Base-by-base conservation (phyloP, 2,888 invertebrate genomes). In the Sarcophaga carnaria region DNA sequence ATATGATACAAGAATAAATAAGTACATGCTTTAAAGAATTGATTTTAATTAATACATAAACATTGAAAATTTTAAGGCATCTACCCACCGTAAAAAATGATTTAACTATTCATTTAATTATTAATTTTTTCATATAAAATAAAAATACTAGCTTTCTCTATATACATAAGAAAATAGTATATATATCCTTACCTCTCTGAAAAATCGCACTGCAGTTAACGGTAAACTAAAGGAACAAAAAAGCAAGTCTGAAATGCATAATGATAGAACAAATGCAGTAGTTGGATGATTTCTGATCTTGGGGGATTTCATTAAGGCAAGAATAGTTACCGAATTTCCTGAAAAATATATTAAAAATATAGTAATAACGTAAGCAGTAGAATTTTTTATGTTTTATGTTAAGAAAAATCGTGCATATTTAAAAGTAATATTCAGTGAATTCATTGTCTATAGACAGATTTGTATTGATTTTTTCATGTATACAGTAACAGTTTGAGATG, bases 181-280 rank as follows among this genome's bases (percentile, higher is more conserved):
- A 63, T 63, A 20, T 11, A 17, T 17, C 90, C 90, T 89, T 89
- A 94, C 94, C 94, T 97, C 96, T 92, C 96, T 95, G 91, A 97
- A 96, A 94, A 96, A 98, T 90, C 97, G 95, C 90, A 96, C 96
- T 25, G 97, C 97, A 0, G 97, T 97, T 87, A 97, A 94, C 0
- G 98, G 98, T 91, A 98, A 94, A 94, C 97, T 97, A 90, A 98
- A 95, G 86, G 96, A 95, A 93, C 97, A 97, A 94, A 98, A 98
- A 83, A 97, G 95, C 78, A 97, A 94, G 93, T 98, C 98, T 1
- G 97, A 97, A 90, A 97, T 95, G 93, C 97, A 97, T 69, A 98
- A 95, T 17, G 97, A 97, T 88, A 98, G 95, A 54, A 98, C 97
- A 93, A 98, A 98, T 90, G 97, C 97, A 4, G 97, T 97, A 2